Conservation (phyloP, 2,888 invertebrate genomes). For the Laothoe populi region DNA sequence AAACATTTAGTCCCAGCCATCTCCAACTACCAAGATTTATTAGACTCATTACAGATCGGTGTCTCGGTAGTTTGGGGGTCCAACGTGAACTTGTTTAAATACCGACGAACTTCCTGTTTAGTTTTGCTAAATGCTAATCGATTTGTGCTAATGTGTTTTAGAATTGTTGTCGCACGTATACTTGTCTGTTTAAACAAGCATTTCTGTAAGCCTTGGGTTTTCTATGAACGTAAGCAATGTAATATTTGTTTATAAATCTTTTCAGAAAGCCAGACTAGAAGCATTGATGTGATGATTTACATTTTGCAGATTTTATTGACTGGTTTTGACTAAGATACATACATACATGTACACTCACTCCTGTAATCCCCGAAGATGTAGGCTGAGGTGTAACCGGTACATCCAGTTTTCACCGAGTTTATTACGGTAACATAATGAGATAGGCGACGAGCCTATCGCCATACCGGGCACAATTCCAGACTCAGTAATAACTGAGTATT, state of each 20-base stretch:
- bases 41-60: conserved; percentile 22
- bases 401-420: too few relatives aligned
- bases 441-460: too few relatives aligned
- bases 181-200: neutral
- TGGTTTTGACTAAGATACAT: too few relatives aligned
- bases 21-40: conserved; percentile 5
- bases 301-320: too few relatives aligned
- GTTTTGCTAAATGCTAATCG: conserved; percentile 31
- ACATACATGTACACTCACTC: too few relatives aligned
- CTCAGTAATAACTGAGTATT: too few relatives aligned
- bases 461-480: too few relatives aligned
- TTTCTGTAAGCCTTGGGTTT: neutral
- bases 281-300: neutral
- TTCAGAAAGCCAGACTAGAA: neutral
- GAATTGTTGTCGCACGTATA: conserved; percentile 23
- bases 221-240: neutral
- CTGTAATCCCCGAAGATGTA: too few relatives aligned
- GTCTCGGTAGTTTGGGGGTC: conserved; percentile 5
- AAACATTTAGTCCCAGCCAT: too few relatives aligned
- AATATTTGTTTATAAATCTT: neutral
- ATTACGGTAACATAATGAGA: too few relatives aligned
- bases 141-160: conserved; percentile 43
- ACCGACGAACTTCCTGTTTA: conserved; percentile 15
- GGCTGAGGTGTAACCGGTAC: too few relatives aligned
- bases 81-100: conserved; percentile 10